Base-by-base conservation (phyloP, 2,888 invertebrate species). In the Folsomia candida region DNA sequence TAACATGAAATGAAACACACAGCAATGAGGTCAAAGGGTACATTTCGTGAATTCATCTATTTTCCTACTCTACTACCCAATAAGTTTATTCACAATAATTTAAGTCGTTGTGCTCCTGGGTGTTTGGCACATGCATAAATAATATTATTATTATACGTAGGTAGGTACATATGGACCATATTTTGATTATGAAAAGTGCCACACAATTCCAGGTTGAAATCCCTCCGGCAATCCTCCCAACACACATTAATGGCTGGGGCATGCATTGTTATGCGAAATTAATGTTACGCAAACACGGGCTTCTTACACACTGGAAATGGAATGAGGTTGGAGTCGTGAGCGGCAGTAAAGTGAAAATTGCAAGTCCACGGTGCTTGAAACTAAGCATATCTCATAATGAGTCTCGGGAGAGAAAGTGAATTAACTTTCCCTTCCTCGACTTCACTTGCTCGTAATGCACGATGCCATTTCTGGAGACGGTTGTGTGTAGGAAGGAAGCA, bases 231-330 rank as follows among this genome's bases (percentile, higher is more conserved):
- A n/a, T n/a, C n/a, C n/a, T n/a, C n/a, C n/a, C n/a, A n/a, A n/a
- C n/a, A n/a, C 37, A 37, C 37, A 37, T 37, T 37, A n/a, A n/a
- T n/a, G n/a, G n/a, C n/a, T n/a, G n/a, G 47, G 9, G 47, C 47
- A 47, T 47, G n/a, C 54, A 54, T 54, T 54, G 20, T 20, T 54
- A 54, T n/a, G 6, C 54, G 18, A 54, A 54, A 54, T 54, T 54
- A 54, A 54, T 54, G 54, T 54, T 54, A 54, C n/a, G 18, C 54
- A 54, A 54, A 54, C 54, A 54, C 54, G 54, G n/a, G 20, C 20
- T 54, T 4, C 6, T 54, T 37, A 37, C 37, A 37, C n/a, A n/a
- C n/a, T n/a, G 37, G 37, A 37, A 37, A 14, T 14, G 6, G 37
- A 37, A 37, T 37, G 37, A 37, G 37, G 37, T 37, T 37, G 37